Evolutionary conservation across 2,797 vertebrate species (phyloP), one percentile per base, ranked within the genome.

Genomic region (Oryzias dopingdopingensis): DNA sequence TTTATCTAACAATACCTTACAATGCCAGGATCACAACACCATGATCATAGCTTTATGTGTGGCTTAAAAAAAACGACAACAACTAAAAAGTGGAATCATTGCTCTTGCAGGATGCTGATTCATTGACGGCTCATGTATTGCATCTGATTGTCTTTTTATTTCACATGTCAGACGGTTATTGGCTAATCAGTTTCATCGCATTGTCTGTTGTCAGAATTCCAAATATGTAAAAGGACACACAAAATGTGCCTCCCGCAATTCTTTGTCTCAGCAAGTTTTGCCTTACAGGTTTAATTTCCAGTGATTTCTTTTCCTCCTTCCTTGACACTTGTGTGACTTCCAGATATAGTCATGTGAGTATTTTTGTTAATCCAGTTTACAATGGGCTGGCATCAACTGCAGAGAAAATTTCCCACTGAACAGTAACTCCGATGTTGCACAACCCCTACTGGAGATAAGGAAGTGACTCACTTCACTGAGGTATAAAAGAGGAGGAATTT

Each of bases 381-480:
- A 37, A 37, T 37, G 32, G 32, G 32, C 32, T 37, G 32, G 32
- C 32, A 49, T 18, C 5, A 6, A 6, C 41, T 1, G 0, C 13
- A 2, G 1, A 42, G 74, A 75, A 70, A 86, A 72, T 83, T 37
- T 86, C 85, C 88, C 81, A 10, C 37, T 29, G 1, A 0, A 1
- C 42, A 0, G 6, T 70, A 10, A 43, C 14, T 59, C 83, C 84
- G 4, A 26, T 1, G 1, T 90, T 88, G 74, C 65, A 37, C 82
- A 88, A 89, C 3, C 4, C 2, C 1, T 4, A 1, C 20, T 26
- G 10, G 1, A 32, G 17, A 37, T 37, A 37, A 12, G 65, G 24
- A 42, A 62, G 14, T 88, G 79, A 90, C 16, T 88, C 85, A 90
- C 5, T 60, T 67, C 42, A 16, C 24, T 1, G 0, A 0, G 1